Base-by-base conservation (phyloP, 2,113 vertebrate genomes). In the Nibea coibor region DNA sequence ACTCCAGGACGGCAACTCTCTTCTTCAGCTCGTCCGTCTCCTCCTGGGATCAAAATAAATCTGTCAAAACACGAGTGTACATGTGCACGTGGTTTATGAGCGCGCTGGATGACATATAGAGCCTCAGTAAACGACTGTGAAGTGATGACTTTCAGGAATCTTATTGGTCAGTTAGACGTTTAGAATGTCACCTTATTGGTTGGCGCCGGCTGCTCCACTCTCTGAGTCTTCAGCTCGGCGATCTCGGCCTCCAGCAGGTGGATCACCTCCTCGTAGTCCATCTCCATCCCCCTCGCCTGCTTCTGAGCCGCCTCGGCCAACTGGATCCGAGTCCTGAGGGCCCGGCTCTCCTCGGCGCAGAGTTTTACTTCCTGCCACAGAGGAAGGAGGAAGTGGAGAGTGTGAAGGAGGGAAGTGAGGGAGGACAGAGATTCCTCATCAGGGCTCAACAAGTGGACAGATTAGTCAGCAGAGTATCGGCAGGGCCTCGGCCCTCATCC, bases 201-300 rank as follows among this genome's bases (percentile, higher is more conserved):
- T 64, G 94, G 89, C 78, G 90, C 90, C 8, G 95, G 93, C 31
- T 92, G 94, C 87, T 96, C 95, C 22, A 79, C 26, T 6, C 95
- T 95, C 92, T 96, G 96, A 78, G 94, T 91, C 95, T 98, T 98
- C 51, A 99, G 95, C 88, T 98, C 96, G 0, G 95, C 88, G 19
- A 98, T 97, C 95, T 99, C 97, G 12, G 95, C 94, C 93, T 99
- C 97, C 65, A 99, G 81, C 10, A 99, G 96, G 85, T 89, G 95
- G 93, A 99, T 96, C 53, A 99, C 97, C 90, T 99, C 97, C 81
- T 99, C 97, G 0, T 98, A 99, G 95, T 99, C 98, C 96, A 96
- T 96, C 92, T 99, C 97, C 96, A 99, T 97, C 0, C 97, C 96
- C 0, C 88, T 88, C 0, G 96, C 96, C 92, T 99, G 97, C 47